Percentiles rank a stretch among this genome's conserved stretches.
These are phyloP conservation scores for Etia nguti DNA, from an alignment of 2,113 vertebrate species.

Conservation along the genomic window DNA sequence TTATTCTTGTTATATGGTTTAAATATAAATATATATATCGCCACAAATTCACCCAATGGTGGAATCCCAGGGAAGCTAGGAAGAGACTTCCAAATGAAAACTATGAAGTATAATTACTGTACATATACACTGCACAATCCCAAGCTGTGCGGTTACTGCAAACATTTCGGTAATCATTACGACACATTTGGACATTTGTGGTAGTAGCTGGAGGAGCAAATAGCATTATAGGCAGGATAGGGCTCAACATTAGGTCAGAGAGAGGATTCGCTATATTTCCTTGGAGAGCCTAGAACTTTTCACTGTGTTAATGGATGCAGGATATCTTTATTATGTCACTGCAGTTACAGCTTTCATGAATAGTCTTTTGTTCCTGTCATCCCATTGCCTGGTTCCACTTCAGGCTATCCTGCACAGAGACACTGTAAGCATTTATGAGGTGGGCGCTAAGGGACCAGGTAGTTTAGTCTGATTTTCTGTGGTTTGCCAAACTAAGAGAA, in stretches of 20 bases:
- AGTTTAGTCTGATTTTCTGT: background rate
- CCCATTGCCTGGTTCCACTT: background rate
- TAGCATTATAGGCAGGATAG: background rate
- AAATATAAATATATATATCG: too few relatives aligned
- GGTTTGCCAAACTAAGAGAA: constrained; percentile 2
- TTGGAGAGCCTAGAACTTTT: background rate
- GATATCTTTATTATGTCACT: background rate
- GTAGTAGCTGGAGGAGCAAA: background rate
- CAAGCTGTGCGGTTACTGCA: background rate
- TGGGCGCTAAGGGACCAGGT: background rate
- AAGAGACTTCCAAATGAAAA: background rate
- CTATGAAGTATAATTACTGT: too few relatives aligned
- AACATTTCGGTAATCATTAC: background rate
- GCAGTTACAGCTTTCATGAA: background rate
- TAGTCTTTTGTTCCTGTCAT: background rate
- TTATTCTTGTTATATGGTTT: background rate
- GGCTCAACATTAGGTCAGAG: background rate
- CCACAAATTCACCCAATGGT: background rate
- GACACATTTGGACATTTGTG: background rate
- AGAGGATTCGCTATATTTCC: background rate
- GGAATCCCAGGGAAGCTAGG: background rate
- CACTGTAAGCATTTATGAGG: background rate
- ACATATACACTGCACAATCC: background rate
- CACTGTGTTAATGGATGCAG: background rate
- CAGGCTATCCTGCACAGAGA: background rate